Evolutionary conservation across 1,140 invertebrate genomes (phyloP), one percentile per base, ranked within the genome.

Genomic region (Diachasmimorpha longicaudata): DNA sequence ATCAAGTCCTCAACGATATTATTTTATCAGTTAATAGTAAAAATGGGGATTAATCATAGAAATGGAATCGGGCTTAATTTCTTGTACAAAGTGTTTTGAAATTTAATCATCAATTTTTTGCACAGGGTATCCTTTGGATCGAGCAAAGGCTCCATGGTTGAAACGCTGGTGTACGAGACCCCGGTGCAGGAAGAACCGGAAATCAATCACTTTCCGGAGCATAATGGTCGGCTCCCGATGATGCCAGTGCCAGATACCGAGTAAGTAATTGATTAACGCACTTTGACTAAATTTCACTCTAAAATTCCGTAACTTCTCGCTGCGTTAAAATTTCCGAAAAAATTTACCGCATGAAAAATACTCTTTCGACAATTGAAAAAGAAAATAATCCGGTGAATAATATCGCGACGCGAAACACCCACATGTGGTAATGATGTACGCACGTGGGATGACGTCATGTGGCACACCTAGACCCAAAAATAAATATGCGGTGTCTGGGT

Each of bases 81-180:
- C 31, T 6, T 3, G 31, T 6, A 31, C 6, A 31, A 31, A 31
- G 31, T 31, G 2, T 31, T 31, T 31, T 31, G 6, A 31, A 3
- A 31, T 6, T 31, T 31, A 2, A 31, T 31, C 2, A 31, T 31
- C 6, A 3, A 31, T 31, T 31, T 31, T 31, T 31, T 31, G 31
- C 31, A 4, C 91, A 96, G 96, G 90, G 96, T 97, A 70, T 97
- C 96, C 39, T 97, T 97, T 87, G 96, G 96, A 63, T 96, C 95
- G 84, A 96, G 95, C 78, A 97, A 97, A 89, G 96, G 96, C 71
- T 96, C 95, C n/a, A 97, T 97, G 95, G 96, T 97, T 44, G 96
- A 97, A 89, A 97, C 96, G 16, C 90, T 97, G 44, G 95, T 97
- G 74, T 97, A 96, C 87, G 96, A 97, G 88, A 96, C 94, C 78